Percentiles rank a stretch among this genome's conserved stretches.
Evolutionary conservation across 1,140 invertebrate species (phyloP).

Genomic region (Atta cephalotes): DNA sequence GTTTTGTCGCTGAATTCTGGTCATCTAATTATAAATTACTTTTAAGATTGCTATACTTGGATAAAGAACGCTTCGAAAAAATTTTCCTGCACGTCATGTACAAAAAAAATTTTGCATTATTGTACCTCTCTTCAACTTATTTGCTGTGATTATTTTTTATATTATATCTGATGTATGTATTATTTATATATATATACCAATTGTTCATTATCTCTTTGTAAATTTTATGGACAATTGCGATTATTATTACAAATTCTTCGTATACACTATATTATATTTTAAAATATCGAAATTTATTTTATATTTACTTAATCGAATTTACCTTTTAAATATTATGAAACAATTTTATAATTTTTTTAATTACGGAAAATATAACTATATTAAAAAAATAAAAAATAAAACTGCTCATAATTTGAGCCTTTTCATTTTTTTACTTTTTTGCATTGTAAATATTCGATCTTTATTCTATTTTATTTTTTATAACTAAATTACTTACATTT

Average conservation of each 20-base stretch:
- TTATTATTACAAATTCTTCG: conserved; percentile 9
- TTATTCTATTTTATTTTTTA: no score
- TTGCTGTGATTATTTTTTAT: conserved; percentile 11
- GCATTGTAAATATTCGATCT: no score
- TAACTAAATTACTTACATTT: not conserved
- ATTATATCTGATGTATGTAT: no score
- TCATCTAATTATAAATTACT: conserved; percentile 39
- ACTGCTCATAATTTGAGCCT: no score
- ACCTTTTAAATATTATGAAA: not conserved
- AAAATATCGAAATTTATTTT: not conserved
- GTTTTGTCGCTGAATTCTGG: conserved; percentile 23
- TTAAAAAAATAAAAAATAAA: no score
- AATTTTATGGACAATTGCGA: not conserved
- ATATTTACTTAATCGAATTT: not conserved
- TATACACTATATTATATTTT: not conserved
- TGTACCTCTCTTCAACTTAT: not conserved
- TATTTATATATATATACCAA: conserved; percentile 2
- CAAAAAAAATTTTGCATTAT: conserved; percentile 6
- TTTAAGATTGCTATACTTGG: conserved; percentile 12
- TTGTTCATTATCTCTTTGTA: not conserved
- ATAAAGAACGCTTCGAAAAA: not conserved
- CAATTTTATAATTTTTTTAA: not conserved
- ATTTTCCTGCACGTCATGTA: conserved; percentile 4
- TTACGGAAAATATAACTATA: not conserved
- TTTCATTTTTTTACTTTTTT: no score